Base-by-base conservation (phyloP, 2,113 vertebrate genomes). In the Callaeas wilsoni region DNA sequence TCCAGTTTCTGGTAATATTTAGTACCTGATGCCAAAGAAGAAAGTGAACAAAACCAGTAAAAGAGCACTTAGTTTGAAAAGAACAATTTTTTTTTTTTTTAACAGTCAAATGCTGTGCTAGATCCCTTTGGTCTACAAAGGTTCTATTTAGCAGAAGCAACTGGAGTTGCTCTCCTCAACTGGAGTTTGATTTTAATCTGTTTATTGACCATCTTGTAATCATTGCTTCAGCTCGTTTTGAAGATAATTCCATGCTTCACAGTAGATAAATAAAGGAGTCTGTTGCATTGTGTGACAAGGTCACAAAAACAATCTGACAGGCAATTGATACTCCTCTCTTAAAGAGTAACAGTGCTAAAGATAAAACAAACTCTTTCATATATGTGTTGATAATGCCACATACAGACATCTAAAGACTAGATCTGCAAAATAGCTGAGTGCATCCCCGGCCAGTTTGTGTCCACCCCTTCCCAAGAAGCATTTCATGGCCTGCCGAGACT, bases 311-410 rank as follows among this genome's bases (percentile, higher is more conserved):
- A 86, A 81, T 67, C 35, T 67, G 78, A 85, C 71, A 75, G 69
- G 76, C 68, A 95, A 81, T 78, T 83, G 93, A 90, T 90, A 56
- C 42, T 70, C 8, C 67, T 53, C n/a, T 77, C 39, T 59, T 55
- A 14, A 91, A 75, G 17, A 77, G 41, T 26, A 80, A 56, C 19
- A 70, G n/a, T 29, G 7, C 47, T 60, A 53, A 62, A 90, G 64
- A 89, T 20, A 71, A 68, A 96, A 15, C 30, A 70, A 46, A 30
- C 16, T 23, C 39, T 88, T 53, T 15, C 30, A 57, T 22, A 46
- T 6, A 30, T 0, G 0, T 3, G 2, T 68, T 35, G 4, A 0
- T 76, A 76, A 84, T 29, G 42, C 16, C 6, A 2, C 6, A 13
- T 12, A 29, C 5, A 82, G 77, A 44, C 14, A 6, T 23, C 42